phyloP scores from a whole-genome alignment of 1,140 invertebrate genomes.

The Pseudomyrmex pallidus region DNA sequence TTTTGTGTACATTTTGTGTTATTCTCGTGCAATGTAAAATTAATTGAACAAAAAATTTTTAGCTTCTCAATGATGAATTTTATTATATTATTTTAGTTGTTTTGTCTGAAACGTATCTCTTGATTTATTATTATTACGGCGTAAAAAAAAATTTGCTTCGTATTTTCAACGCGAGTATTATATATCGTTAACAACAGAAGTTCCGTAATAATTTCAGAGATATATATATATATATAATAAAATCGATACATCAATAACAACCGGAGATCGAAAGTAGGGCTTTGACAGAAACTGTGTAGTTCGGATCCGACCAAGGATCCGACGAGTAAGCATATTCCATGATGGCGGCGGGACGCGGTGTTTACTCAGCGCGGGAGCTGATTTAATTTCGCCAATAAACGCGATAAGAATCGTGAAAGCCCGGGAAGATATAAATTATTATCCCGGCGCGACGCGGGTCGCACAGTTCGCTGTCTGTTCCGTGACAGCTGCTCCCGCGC shows the following conservation, averaged over 20 bases:
- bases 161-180: background rate
- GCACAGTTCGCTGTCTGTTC: conserved; percentile 28
- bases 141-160: background rate
- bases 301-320: background rate
- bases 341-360: conserved; percentile 15
- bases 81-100: too few relatives aligned
- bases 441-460: conserved; percentile 34
- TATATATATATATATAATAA: background rate
- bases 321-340: conserved; percentile 43
- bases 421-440: conserved; percentile 60
- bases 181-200: background rate
- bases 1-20: too few relatives aligned
- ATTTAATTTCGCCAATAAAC: conserved; percentile 61
- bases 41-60: too few relatives aligned
- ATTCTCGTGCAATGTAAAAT: too few relatives aligned
- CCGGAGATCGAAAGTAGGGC: background rate
- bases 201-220: conserved; percentile 13
- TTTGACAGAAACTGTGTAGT: conserved; percentile 1
- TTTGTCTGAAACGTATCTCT: too few relatives aligned
- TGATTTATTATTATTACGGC: background rate
- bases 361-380: conserved; percentile 53
- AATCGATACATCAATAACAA: conserved; percentile 50
- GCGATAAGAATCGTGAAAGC: conserved; percentile 56
- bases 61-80: too few relatives aligned
- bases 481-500: conserved; percentile 46